Evolutionary conservation across 2,113 vertebrate genomes (phyloP), one percentile per base, ranked within the genome.

Genomic region (Athene cunicularia): DNA sequence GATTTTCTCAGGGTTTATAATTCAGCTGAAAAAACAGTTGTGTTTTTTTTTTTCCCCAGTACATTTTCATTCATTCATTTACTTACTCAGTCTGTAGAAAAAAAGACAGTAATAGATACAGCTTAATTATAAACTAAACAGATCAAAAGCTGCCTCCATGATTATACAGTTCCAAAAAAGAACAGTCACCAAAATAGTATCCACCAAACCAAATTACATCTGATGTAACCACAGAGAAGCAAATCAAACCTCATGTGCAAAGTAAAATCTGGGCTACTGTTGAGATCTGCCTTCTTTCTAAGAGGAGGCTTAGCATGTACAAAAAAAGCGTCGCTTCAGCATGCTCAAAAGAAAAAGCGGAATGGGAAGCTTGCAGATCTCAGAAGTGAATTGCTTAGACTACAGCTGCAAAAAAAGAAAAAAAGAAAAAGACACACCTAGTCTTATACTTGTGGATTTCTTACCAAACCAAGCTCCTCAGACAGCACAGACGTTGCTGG

Each of bases 171-270:
- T 53, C 62, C n/a, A 91, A 82, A 96, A 97, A 95, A 93, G 81
- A 94, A 76, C 79, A 68, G 66, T 50, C 67, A 74, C 93, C 81
- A 96, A 95, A 95, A 97, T 96, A 96, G 96, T 59, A 93, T 35
- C 73, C 89, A 80, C 63, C 62, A 96, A 88, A 91, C 53, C 49
- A 96, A 96, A 90, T 50, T 89, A 68, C 70, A 76, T 89, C 62
- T 80, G 58, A 67, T 80, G 58, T 60, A 94, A 88, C 81, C 67
- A 67, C 91, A 90, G 81, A 90, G 71, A 80, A 94, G 63, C 53
- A 87, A 93, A 82, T 67, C 76, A 81, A 84, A 52, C 26, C 32
- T 73, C 83, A 37, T 41, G 66, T 41, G 37, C 13, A 33, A 64
- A 37, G 76, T 87, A 75, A 89, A 93, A 93, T 60, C 60, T 79